Percentiles rank a stretch among this genome's conserved stretches.
phyloP scores from a whole-genome alignment of 1,140 invertebrate genomes.

The Spodoptera litura region DNA sequence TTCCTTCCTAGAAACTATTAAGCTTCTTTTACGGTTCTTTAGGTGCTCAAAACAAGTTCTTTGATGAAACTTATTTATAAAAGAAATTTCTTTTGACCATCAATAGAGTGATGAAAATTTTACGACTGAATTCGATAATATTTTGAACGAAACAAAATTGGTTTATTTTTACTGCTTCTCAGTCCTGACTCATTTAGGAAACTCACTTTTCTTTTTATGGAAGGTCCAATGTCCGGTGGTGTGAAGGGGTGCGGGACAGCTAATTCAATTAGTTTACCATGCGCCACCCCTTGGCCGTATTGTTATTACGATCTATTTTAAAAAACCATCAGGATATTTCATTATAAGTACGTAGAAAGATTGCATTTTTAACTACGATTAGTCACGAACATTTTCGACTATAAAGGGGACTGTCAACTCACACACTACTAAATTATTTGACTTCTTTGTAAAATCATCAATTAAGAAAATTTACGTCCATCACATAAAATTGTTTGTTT shows the following conservation, averaged over 20 bases:
- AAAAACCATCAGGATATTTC: constrained; percentile 44
- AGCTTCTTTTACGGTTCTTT: constrained; percentile 30
- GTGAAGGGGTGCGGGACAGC: constrained; percentile 51
- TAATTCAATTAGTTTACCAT: constrained; percentile 58
- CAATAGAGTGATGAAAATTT: constrained; percentile 32
- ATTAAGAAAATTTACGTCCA: constrained; percentile 8
- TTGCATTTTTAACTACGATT: constrained; percentile 39
- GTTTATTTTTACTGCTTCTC: constrained; percentile 2
- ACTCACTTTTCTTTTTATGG: constrained; percentile 30
- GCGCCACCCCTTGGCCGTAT: constrained; percentile 46
- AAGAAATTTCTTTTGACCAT: constrained; percentile 17
- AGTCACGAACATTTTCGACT: constrained; percentile 27
- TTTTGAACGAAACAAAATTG: constrained; percentile 17
- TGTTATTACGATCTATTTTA: constrained; percentile 40
- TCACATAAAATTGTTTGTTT: constrained; percentile 34
- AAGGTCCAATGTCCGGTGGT: constrained; percentile 25
- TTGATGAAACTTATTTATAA: constrained; percentile 22
- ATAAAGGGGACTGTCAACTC: neutral
- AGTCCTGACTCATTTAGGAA: constrained; percentile 17
- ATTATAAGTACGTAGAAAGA: constrained; percentile 18
- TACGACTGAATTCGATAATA: constrained; percentile 8
- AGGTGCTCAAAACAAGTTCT: constrained; percentile 19
- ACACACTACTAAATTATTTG: neutral
- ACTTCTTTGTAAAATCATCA: constrained; percentile 8
- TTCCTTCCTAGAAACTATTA: constrained; percentile 54